These are phyloP conservation scores for Drosophila peninsularis DNA, from an alignment of 2,888 invertebrate genomes.

Conservation along the genomic window DNA sequence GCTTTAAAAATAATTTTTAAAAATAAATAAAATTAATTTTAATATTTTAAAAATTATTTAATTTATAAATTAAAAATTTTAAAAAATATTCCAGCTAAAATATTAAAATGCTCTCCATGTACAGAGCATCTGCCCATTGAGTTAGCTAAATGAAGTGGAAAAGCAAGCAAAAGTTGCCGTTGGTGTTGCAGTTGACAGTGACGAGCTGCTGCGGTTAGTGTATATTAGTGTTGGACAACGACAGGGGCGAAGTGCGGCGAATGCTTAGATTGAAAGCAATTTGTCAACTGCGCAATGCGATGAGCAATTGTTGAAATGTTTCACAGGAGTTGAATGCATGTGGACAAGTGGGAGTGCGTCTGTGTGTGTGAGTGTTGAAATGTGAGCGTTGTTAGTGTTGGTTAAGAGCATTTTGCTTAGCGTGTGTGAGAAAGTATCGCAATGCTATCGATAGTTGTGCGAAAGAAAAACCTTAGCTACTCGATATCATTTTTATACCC, in stretches of 20 bases:
- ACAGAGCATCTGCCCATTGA: constrained; percentile 5
- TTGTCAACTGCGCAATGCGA: constrained; percentile 21
- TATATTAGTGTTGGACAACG: constrained; percentile 17
- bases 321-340: not conserved
- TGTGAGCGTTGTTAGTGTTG: constrained; percentile 1
- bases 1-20: too few species aligned
- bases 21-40: too few species aligned
- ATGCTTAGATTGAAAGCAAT: constrained; percentile 11
- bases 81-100: not conserved
- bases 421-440: too few species aligned
- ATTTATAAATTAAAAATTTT: not conserved
- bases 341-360: not conserved
- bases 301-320: not conserved
- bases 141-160: constrained; percentile 19
- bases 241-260: not conserved
- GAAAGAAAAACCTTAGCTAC: not conserved
- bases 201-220: constrained; percentile 29
- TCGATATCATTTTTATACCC: not conserved
- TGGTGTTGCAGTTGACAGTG: constrained; percentile 25
- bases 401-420: not conserved
- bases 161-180: not conserved
- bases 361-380: not conserved
- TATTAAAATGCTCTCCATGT: not conserved
- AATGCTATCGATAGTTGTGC: not conserved
- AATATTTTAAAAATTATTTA: too few species aligned